Evolutionary conservation across 2,888 invertebrate species (phyloP), one percentile per base, ranked within the genome.

Genomic region (Atethmia centrago): DNA sequence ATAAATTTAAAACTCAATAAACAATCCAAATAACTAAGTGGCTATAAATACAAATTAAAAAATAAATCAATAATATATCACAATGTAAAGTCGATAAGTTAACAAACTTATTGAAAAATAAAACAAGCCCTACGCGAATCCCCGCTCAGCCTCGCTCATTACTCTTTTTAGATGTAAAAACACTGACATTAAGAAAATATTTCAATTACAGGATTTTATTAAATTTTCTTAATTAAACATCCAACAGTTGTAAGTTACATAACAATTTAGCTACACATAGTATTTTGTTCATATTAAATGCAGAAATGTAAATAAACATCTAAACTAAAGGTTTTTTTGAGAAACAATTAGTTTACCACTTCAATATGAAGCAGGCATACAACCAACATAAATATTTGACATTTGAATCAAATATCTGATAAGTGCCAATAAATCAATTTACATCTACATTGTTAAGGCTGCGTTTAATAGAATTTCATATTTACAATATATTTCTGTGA

Each of bases 401-500:
- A 65, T 64, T 62, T 72, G 14, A 70, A 66, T 71, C 68, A 83
- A 84, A 72, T 78, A 68, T 66, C 70, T 69, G 42, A 21, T 68
- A 81, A 56, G 76, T 71, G 71, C 84, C 79, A 81, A 80, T 77
- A 74, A 86, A 84, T 69, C 74, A 81, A 73, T 72, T 67, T 62
- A 82, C 45, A 74, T 68, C 47, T 75, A 85, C 73, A 65, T 56
- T 42, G 55, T 58, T 61, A 65, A 49, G 61, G 51, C 64, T 71
- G 58, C 61, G 62, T 65, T 75, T 56, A 62, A 80, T 25, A 61
- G 55, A 58, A 59, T 66, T 84, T 55, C 14, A 71, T 81, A 86
- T 85, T 84, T 82, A 82, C 82, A 79, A 82, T 85, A 88, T 86
- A 86, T 86, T 87, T 88, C 85, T 62, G 85, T 82, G 82, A 88